Percentiles rank a stretch among this genome's conserved stretches.
Conservation (phyloP, 2,888 invertebrate species). For the Heliconius ethilla region DNA sequence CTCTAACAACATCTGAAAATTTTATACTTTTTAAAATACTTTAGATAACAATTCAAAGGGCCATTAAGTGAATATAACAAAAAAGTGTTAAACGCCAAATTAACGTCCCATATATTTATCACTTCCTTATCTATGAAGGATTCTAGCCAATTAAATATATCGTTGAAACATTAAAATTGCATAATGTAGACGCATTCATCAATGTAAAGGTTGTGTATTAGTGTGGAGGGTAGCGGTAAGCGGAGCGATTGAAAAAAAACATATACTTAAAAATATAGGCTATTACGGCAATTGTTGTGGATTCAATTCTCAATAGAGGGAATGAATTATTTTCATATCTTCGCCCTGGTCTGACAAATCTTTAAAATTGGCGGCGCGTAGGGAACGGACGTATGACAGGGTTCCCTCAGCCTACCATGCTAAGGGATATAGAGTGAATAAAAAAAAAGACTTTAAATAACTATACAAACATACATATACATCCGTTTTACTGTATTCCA, state of each 20-base stretch:
- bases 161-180: conserved; percentile 46
- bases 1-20: not conserved
- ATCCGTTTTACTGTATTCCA: not conserved
- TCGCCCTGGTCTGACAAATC: too few relatives aligned
- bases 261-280: not conserved
- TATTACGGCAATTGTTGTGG: too few relatives aligned
- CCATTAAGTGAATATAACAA: conserved; percentile 29
- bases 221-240: conserved; percentile 33
- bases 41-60: conserved; percentile 6
- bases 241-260: not conserved
- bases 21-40: conserved; percentile 4
- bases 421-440: not conserved
- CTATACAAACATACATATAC: conserved; percentile 3
- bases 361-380: too few relatives aligned
- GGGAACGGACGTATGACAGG: too few relatives aligned
- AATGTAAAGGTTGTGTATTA: conserved; percentile 24
- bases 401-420: too few relatives aligned
- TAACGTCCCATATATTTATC: conserved; percentile 40
- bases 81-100: conserved; percentile 45
- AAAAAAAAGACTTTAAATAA: not conserved
- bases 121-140: conserved; percentile 41
- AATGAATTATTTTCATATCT: too few relatives aligned
- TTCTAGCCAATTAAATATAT: conserved; percentile 46
- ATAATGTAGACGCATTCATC: conserved; percentile 46
- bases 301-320: too few relatives aligned